Evolutionary conservation across 2,113 vertebrate species (phyloP), one percentile per base, ranked within the genome.

Genomic region (Lonchura striata): DNA sequence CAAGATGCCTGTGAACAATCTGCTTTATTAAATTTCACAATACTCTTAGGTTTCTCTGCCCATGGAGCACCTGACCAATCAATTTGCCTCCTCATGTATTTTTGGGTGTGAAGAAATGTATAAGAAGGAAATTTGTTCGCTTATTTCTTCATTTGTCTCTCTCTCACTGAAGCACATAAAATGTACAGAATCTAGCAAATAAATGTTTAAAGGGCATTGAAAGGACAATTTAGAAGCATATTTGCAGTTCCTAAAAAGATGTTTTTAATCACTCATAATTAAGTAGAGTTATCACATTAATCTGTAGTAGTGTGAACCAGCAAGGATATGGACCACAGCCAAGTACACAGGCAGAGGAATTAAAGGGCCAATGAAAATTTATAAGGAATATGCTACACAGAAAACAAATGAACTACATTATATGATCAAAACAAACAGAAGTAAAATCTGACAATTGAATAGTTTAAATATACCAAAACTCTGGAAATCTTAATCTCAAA

Each of bases 191-290:
- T 69, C 20, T 89, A 79, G 69, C 35, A 30, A 92, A 89, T 63
- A 6, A 60, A 59, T 82, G 35, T 44, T 95, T 92, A 88, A 89
- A 94, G 66, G 68, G 7, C 39, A 70, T 7, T 61, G 21, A 61
- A 94, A 96, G 78, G 57, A 94, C 63, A 94, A 79, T 57, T 87
- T 52, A 68, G 28, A 76, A 46, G 17, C 28, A 6, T 69, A 82
- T 76, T 68, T 76, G 19, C 46, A 57, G 44, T 54, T 95, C 77
- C 74, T 61, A 94, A 37, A 88, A 95, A 71, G 66, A 85, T 47
- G 46, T 47, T 95, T 92, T 93, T 92, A 95, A 96, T 94, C 75
- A 69, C 31, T 95, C 66, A 76, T 91, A 33, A 71, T 95, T 95
- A 95, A 76, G 70, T 70, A 64, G 13, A n/a, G 30, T 92, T 90